Evolutionary conservation across 2,797 vertebrate genomes (phyloP).

Genomic region (Phoebastria nigripes): DNA sequence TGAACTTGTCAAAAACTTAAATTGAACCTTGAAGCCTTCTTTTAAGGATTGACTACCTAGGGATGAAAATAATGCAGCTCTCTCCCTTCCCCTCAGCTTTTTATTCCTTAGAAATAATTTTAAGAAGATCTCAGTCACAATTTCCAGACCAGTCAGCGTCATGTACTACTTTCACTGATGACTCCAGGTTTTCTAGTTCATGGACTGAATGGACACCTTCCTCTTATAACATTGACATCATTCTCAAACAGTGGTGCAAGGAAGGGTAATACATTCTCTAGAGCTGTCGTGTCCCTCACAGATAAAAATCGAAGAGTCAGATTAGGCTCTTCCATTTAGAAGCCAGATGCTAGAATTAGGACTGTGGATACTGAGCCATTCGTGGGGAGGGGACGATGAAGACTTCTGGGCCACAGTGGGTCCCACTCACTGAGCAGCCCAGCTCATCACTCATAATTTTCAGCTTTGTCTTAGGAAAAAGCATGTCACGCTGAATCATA

Average conservation of each 20-base stretch:
- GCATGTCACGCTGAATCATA: not conserved
- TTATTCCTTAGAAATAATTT: not conserved
- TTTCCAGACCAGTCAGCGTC: not conserved
- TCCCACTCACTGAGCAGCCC: not conserved
- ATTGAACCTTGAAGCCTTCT: not conserved
- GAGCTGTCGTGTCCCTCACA: not conserved
- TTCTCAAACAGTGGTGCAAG: not conserved
- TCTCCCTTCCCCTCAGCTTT: not conserved
- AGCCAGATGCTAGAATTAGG: not conserved
- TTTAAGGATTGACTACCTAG: not conserved
- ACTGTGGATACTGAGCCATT: not conserved
- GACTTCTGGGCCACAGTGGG: not conserved
- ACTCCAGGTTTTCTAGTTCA: not conserved
- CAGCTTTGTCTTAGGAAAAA: not conserved
- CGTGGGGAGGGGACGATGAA: not conserved
- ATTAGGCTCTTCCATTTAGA: not conserved
- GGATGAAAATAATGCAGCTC: not conserved
- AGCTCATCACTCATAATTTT: not conserved
- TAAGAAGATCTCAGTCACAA: not conserved
- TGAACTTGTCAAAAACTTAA: not conserved
- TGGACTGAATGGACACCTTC: not conserved
- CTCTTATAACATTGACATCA: not conserved
- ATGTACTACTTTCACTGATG: not conserved
- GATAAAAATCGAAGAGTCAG: not conserved
- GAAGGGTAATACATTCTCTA: not conserved